phyloP scores from a whole-genome alignment of 2,113 vertebrate genomes.

The Caracal caracal region DNA sequence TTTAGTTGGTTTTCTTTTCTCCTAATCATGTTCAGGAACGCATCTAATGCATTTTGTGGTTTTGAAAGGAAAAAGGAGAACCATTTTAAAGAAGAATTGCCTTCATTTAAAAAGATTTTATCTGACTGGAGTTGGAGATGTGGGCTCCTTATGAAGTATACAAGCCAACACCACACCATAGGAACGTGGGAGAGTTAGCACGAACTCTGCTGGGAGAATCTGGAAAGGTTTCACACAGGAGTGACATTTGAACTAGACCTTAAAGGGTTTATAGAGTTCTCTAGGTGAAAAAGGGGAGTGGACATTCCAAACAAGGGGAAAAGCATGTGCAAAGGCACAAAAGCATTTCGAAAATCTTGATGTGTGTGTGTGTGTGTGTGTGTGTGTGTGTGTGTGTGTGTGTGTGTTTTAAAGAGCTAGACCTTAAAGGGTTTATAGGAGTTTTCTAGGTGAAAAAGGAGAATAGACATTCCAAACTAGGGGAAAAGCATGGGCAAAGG shows the following conservation, averaged over 20 bases:
- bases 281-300: not conserved
- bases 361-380: too few species aligned
- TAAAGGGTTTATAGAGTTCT: not conserved
- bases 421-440: not conserved
- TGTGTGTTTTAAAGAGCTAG: not conserved
- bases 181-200: not conserved
- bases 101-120: constrained; percentile 57
- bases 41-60: constrained; percentile 48
- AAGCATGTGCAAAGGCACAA: not conserved
- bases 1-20: constrained; percentile 70
- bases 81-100: constrained; percentile 67
- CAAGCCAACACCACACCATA: not conserved
- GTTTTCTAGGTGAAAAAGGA: not conserved
- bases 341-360: not conserved
- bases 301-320: not conserved
- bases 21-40: constrained; percentile 55
- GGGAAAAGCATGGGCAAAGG: not conserved
- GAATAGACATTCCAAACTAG: not conserved
- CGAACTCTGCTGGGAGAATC: not conserved
- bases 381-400: too few species aligned
- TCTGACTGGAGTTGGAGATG: constrained; percentile 24
- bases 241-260: not conserved
- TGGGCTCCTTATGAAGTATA: not conserved
- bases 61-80: constrained; percentile 48
- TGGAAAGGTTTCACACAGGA: not conserved